phyloP scores from a whole-genome alignment of 2,888 invertebrate genomes.

The Dioctria rufipes region DNA sequence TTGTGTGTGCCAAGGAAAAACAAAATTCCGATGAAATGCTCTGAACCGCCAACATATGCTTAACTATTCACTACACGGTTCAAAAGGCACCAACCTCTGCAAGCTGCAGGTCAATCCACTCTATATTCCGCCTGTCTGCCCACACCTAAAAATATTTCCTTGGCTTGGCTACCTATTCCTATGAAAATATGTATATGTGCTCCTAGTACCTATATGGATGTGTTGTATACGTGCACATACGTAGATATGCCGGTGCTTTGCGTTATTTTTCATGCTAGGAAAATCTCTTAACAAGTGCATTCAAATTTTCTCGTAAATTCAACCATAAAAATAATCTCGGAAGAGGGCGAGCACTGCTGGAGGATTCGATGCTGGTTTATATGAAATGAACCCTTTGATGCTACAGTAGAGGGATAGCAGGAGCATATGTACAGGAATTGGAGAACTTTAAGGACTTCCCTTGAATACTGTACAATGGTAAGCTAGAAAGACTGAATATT shows the following conservation, averaged over 20 bases:
- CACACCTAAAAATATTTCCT: background rate
- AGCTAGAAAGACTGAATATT: background rate
- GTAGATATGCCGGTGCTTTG: slow-evolving; percentile 14
- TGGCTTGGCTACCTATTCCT: background rate
- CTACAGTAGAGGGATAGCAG: background rate
- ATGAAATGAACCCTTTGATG: background rate
- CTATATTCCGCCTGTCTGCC: background rate
- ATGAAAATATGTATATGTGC: background rate
- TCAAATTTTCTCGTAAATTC: slow-evolving; percentile 58
- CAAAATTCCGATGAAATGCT: too few species aligned
- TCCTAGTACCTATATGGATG: too few species aligned
- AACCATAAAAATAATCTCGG: slow-evolving; percentile 59
- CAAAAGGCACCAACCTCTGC: background rate
- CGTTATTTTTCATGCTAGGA: slow-evolving; percentile 34
- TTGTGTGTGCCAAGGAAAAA: too few species aligned
- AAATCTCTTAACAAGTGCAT: slow-evolving; percentile 58
- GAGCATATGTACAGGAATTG: background rate
- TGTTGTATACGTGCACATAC: background rate
- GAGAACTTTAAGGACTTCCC: background rate
- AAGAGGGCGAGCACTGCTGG: slow-evolving; percentile 9
- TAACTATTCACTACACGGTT: background rate
- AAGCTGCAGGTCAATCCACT: background rate
- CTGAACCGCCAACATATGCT: too few species aligned
- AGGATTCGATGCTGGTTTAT: background rate
- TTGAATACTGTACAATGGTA: background rate